phyloP scores from a whole-genome alignment of 1,140 invertebrate species.

The Druon quercuslanigerum region DNA sequence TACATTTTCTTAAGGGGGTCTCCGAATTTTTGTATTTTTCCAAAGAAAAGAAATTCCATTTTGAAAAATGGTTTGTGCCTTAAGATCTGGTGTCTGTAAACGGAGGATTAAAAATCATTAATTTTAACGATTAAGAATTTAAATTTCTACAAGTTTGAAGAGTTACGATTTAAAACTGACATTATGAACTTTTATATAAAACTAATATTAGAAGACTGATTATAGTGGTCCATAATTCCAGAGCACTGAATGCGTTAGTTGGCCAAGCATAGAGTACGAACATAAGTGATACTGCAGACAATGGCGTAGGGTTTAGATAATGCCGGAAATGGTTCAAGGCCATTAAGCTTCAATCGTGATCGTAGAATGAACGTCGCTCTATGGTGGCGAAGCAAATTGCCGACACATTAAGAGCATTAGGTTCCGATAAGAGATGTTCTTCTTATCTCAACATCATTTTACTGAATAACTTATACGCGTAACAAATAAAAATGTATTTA shows the following conservation, averaged over 20 bases:
- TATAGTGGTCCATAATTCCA: background rate
- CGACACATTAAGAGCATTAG: constrained; percentile 22
- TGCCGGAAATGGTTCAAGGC: constrained; percentile 12
- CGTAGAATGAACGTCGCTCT: constrained; percentile 16
- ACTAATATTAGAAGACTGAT: no score
- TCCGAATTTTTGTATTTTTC: no score
- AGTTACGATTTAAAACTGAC: no score
- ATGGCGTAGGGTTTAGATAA: constrained; percentile 21
- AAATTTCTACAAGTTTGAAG: no score
- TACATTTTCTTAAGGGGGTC: no score
- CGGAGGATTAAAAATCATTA: no score
- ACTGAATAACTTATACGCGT: background rate
- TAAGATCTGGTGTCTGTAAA: no score
- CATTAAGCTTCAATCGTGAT: constrained; percentile 29
- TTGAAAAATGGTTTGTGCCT: no score
- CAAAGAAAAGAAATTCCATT: no score
- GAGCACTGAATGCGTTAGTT: background rate
- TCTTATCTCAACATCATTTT: constrained; percentile 7
- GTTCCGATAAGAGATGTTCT: constrained; percentile 6
- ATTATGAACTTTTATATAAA: no score
- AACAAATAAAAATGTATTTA: background rate
- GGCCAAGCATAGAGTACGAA: background rate
- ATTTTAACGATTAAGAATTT: no score
- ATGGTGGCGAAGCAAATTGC: constrained; percentile 25
- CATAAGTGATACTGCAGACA: constrained; percentile 28